Percentiles rank a stretch among this genome's conserved stretches.
phyloP scores from a whole-genome alignment of 2,113 vertebrate species.

The Alligator sinensis region DNA sequence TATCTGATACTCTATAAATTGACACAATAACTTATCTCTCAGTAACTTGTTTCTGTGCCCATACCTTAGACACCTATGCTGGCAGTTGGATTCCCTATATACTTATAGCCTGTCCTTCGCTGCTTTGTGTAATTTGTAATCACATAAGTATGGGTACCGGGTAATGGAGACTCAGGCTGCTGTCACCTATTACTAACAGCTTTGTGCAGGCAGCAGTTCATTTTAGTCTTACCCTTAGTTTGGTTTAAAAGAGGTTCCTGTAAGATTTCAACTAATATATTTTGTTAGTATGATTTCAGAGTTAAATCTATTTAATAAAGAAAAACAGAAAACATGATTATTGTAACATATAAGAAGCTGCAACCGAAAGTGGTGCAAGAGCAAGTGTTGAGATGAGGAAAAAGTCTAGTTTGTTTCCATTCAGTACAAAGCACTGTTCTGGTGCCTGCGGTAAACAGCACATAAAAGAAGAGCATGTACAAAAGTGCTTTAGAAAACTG shows the following conservation, averaged over 20 bases:
- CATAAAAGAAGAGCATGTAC: not conserved
- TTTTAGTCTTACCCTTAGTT: not conserved
- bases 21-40: too few species aligned
- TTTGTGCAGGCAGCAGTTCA: not conserved
- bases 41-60: too few species aligned
- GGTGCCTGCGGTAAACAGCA: not conserved
- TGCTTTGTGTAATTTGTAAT: not conserved
- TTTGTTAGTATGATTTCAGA: not conserved
- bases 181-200: not conserved
- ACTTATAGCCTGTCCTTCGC: too few species aligned
- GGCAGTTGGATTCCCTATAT: too few species aligned
- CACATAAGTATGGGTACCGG: not conserved
- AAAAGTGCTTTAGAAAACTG: not conserved
- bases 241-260: not conserved
- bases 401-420: not conserved
- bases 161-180: not conserved
- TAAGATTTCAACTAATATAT: not conserved
- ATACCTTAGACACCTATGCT: too few species aligned
- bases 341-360: not conserved
- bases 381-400: not conserved
- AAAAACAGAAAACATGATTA: not conserved
- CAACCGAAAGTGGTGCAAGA: not conserved
- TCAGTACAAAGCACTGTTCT: not conserved
- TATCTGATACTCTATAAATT: too few species aligned
- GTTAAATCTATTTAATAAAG: not conserved